Base-by-base conservation (phyloP, 2,797 vertebrate species). In the Eptatretus atami region DNA sequence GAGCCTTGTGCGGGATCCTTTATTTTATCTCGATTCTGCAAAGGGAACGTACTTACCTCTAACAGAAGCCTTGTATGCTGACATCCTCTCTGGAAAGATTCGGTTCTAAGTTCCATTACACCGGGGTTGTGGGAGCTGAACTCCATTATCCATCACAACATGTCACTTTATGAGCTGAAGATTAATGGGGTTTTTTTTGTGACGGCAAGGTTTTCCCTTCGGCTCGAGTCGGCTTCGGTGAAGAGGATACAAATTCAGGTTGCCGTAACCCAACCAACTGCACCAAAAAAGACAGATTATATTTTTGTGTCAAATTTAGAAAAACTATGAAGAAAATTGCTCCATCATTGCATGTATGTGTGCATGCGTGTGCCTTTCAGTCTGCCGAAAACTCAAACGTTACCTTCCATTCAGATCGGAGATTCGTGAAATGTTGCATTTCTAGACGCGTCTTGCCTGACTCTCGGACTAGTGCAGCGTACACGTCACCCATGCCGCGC, bases 11-110 rank as follows among this genome's bases (percentile, higher is more conserved):
- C 69, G 71, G 0, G 84, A 86, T 66, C 73, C 67, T 13, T 73
- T 86, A 65, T 84, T 77, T 70, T 83, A 82, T 53, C 72, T 86
- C 66, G 81, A 84, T 69, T 68, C 73, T 10, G 76, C 72, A 60
- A 70, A 73, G 53, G 77, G 78, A 1, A 66, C 70, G 64, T 86
- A 84, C 12, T 69, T 84, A 65, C 72, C 73, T 0, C 65, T 87
- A 63, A 78, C 78, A 1, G 74, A 79, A 15, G 66, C 69, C 54
- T 67, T 82, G 4, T 76, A 78, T 54, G 64, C 69, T 3, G 72
- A 69, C 61, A 79, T 87, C 65, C 71, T 69, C 13, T 70, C 79
- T 0, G 79, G 77, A 1, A 74, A 75, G 63, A 73, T 75, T 1
- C 65, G 72, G 53, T 71, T 86, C 61, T 88, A 73, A 84, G 1